Evolutionary conservation across 2,797 vertebrate species (phyloP).

Genomic region (Glossophaga mutica): DNA sequence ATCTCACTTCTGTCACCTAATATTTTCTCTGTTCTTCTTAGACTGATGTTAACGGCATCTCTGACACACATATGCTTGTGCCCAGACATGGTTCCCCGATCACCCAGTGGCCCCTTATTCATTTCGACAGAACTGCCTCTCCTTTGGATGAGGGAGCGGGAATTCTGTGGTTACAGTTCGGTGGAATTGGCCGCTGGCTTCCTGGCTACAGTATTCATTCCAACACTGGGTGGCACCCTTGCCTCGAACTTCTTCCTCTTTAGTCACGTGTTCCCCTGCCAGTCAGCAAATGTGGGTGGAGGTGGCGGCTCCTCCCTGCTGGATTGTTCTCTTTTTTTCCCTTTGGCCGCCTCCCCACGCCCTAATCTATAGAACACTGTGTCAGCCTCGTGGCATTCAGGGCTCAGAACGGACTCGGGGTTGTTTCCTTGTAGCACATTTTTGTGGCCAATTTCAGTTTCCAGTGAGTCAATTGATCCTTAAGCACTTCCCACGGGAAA

Average conservation of each 20-base stretch:
- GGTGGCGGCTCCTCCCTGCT: neutral
- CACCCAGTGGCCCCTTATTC: neutral
- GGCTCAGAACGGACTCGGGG: neutral
- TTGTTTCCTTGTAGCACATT: slow-evolving; percentile 50
- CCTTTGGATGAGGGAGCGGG: neutral
- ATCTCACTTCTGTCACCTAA: neutral
- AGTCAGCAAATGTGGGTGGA: neutral
- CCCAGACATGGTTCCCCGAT: neutral
- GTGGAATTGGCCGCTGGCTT: neutral
- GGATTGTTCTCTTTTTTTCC: neutral
- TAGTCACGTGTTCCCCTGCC: neutral
- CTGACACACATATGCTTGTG: neutral
- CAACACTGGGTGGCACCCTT: slow-evolving; percentile 79
- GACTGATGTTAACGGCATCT: neutral
- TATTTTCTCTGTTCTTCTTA: neutral
- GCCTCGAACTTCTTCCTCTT: slow-evolving; percentile 34
- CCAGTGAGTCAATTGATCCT: slow-evolving; percentile 56
- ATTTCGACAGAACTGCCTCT: neutral
- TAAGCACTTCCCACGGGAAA: slow-evolving; percentile 61
- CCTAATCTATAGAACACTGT: neutral
- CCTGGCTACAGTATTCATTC: slow-evolving; percentile 44
- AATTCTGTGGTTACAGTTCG: neutral
- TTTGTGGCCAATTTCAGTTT: slow-evolving; percentile 30
- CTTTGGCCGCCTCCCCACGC: neutral
- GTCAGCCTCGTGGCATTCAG: slow-evolving; percentile 59